Evolutionary conservation across 2,113 vertebrate genomes (phyloP), one percentile per base, ranked within the genome.

Genomic region (Arizona elegans): DNA sequence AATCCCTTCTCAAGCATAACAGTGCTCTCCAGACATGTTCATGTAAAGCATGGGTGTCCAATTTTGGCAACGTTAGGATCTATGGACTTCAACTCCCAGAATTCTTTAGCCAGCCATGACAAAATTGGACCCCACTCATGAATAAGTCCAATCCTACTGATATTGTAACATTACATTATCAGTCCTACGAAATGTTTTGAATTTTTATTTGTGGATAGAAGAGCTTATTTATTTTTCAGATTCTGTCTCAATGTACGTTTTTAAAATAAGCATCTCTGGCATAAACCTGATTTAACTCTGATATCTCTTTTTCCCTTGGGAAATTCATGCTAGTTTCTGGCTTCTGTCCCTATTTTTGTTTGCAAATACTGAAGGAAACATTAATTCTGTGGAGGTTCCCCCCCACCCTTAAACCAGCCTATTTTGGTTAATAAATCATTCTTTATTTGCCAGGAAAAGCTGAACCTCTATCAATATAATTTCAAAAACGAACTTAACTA

Each of bases 241-340:
- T 95, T 55, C 52, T 55, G 52, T 29, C 56, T 92, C 89, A 90
- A 90, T 0, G 5, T 50, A 23, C 38, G 3, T 54, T 75, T 92
- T 81, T 56, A 81, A 81, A 81, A 90, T 58, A 88, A 92, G 29
- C n/a, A 21, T 92, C 43, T 90, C 90, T 94, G 91, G n/a, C 92
- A 88, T 91, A 94, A 94, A 94, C 43, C 59, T 94, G 93, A 96
- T 96, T 94, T 96, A 95, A 87, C 95, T 90, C 5, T 93, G 88
- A 29, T 96, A 93, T 52, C 94, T 96, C 56, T 95, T 94, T 54
- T 86, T 93, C 94, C 95, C 94, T n/a, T 94, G 95, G 96, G 95
- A 92, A 94, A 86, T 38, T 88, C 58, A 23, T 29, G 1, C 13
- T 53, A 50, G 54, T 89, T 47, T 94, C 90, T 87, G 88, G 47